A percentile compares a stretch with the other conserved stretches of the same genome.
phyloP scores from a whole-genome alignment of 2,888 invertebrate species.

The Amblyjoppa fuscipennis region DNA sequence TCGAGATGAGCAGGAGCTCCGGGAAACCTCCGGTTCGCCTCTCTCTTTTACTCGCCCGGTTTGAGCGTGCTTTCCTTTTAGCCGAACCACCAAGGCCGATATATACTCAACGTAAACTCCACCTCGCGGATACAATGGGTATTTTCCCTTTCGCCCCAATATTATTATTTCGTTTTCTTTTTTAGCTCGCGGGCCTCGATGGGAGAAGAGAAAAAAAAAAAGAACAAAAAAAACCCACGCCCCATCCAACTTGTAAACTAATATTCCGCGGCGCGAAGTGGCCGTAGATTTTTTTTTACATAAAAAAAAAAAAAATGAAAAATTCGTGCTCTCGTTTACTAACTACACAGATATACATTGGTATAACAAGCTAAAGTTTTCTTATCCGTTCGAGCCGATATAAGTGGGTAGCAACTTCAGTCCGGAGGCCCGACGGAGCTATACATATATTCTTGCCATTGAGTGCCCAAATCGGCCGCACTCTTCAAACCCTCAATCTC shows the following conservation, averaged over 20 bases:
- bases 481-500: not conserved
- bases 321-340: conserved; percentile 59
- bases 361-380: conserved; percentile 66
- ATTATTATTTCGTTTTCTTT: conserved; percentile 21
- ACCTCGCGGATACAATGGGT: conserved; percentile 2
- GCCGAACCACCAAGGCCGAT: conserved; percentile 3
- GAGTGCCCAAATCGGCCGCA: not conserved
- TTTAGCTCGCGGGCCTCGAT: conserved; percentile 4
- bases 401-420: conserved; percentile 57
- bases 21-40: not conserved
- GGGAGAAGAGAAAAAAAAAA: conserved; percentile 19
- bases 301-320: conserved; percentile 40
- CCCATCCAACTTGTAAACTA: conserved; percentile 59
- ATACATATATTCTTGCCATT: not conserved
- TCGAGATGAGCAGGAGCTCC: conserved; percentile 9
- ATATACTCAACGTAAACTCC: conserved; percentile 6
- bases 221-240: not conserved
- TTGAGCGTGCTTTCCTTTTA: conserved; percentile 6
- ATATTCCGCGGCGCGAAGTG: conserved; percentile 56
- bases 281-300: conserved; percentile 26
- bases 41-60: conserved; percentile 6
- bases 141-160: conserved; percentile 13
- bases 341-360: conserved; percentile 51
- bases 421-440: not conserved
- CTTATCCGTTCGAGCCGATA: conserved; percentile 65